phyloP scores from a whole-genome alignment of 1,140 invertebrate genomes.

The Elymnias hypermnestra region DNA sequence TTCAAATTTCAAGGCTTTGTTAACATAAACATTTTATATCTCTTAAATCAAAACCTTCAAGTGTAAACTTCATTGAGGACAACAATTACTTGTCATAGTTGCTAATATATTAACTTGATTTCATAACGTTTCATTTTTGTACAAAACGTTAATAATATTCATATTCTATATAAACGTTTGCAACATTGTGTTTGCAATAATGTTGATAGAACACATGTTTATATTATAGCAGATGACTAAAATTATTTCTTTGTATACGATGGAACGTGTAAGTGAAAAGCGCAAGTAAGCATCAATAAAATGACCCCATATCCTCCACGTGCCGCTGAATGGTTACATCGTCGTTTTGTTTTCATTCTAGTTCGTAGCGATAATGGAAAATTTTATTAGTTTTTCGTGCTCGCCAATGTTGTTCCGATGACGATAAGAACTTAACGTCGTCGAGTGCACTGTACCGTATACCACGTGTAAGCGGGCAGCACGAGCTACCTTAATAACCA shows the following conservation, averaged over 20 bases:
- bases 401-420: slow-evolving; percentile 44
- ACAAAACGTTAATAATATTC: no score
- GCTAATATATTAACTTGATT: no score
- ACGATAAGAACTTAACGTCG: slow-evolving; percentile 47
- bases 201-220: background rate
- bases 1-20: no score
- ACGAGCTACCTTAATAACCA: slow-evolving; percentile 16
- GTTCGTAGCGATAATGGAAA: slow-evolving; percentile 47
- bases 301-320: slow-evolving; percentile 30
- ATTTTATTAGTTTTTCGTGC: slow-evolving; percentile 60
- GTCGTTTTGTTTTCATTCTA: slow-evolving; percentile 38
- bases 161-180: no score
- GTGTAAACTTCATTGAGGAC: no score
- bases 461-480: slow-evolving; percentile 37
- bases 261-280: slow-evolving; percentile 5
- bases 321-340: slow-evolving; percentile 27
- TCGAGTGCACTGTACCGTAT: slow-evolving; percentile 30
- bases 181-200: no score
- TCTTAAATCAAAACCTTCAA: no score
- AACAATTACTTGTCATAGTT: no score
- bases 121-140: no score
- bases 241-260: slow-evolving; percentile 1
- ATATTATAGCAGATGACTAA: background rate
- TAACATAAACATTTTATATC: no score
- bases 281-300: slow-evolving; percentile 6